phyloP scores from a whole-genome alignment of 2,888 invertebrate species.

The Netelia virgata region DNA sequence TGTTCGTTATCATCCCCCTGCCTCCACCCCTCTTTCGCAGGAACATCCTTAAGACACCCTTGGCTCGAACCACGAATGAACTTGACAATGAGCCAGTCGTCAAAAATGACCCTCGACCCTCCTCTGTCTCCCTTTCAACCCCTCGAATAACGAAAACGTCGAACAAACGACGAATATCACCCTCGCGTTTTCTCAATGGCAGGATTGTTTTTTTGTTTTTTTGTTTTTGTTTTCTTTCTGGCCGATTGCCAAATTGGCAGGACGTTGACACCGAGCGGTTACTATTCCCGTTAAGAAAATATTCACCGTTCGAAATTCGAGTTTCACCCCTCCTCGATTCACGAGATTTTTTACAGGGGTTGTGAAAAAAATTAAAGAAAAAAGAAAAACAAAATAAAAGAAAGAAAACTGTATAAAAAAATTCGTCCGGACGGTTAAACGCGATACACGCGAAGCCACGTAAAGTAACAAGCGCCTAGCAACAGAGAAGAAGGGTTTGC shows the following conservation, averaged over 20 bases:
- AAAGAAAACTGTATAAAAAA: not conserved
- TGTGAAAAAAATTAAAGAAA: too few relatives aligned
- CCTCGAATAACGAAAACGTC: not conserved
- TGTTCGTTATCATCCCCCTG: too few relatives aligned
- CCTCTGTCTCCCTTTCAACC: not conserved
- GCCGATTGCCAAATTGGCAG: constrained; percentile 55
- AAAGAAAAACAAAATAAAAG: too few relatives aligned
- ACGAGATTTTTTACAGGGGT: too few relatives aligned
- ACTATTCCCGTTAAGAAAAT: not conserved
- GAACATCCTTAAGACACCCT: not conserved
- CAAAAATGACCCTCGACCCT: not conserved
- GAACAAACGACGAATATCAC: not conserved
- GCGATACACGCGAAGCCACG: constrained; percentile 14
- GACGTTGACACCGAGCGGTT: not conserved
- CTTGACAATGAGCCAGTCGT: constrained; percentile 39
- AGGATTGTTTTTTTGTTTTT: constrained; percentile 5
- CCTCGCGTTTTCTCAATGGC: constrained; percentile 14
- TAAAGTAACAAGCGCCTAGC: constrained; percentile 73
- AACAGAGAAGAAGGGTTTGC: constrained; percentile 72
- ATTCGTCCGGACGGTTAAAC: constrained; percentile 65
- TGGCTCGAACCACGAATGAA: constrained; percentile 2
- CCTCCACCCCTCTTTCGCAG: not conserved
- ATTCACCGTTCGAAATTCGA: not conserved
- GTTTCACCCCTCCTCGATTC: too few relatives aligned
- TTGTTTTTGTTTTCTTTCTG: constrained; percentile 23